Conservation (phyloP, 2,888 invertebrate species). For the Perithous albicinctus region DNA sequence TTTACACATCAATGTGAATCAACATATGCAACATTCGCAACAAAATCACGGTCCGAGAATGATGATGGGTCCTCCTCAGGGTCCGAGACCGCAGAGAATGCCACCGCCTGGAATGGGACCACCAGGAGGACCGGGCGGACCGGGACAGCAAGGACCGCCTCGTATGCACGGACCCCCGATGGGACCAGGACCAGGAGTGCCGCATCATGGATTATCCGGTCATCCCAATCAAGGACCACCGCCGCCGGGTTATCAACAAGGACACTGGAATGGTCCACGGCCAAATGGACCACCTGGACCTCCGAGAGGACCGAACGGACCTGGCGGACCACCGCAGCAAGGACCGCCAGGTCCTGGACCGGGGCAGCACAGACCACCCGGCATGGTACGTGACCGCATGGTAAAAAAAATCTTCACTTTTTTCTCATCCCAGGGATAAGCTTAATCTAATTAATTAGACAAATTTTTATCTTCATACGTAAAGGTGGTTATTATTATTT, state of each 20-base stretch:
- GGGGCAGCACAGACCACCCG: slow-evolving; percentile 86
- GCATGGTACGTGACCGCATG: slow-evolving; percentile 85
- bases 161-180: slow-evolving; percentile 86
- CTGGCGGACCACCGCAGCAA: slow-evolving; percentile 87
- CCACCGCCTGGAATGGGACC: slow-evolving; percentile 85
- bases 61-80: slow-evolving; percentile 87
- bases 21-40: slow-evolving; percentile 85
- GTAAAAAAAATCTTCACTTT: slow-evolving; percentile 36
- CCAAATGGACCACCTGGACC: slow-evolving; percentile 87
- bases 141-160: slow-evolving; percentile 85
- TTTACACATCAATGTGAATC: slow-evolving; percentile 86
- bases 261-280: slow-evolving; percentile 87
- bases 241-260: slow-evolving; percentile 87
- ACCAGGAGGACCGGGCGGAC: slow-evolving; percentile 86
- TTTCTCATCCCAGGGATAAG: neutral
- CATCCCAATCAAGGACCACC: slow-evolving; percentile 86
- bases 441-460: neutral
- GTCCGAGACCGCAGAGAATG: slow-evolving; percentile 81
- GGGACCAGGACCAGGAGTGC: slow-evolving; percentile 86
- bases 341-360: slow-evolving; percentile 86
- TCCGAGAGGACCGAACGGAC: slow-evolving; percentile 86
- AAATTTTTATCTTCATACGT: neutral
- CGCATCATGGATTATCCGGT: slow-evolving; percentile 86
- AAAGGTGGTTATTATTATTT: too few species aligned
- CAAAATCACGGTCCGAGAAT: slow-evolving; percentile 86